Evolutionary conservation across 2,113 vertebrate genomes (phyloP), one percentile per base, ranked within the genome.

Genomic region (Oreochromis spilurus): DNA sequence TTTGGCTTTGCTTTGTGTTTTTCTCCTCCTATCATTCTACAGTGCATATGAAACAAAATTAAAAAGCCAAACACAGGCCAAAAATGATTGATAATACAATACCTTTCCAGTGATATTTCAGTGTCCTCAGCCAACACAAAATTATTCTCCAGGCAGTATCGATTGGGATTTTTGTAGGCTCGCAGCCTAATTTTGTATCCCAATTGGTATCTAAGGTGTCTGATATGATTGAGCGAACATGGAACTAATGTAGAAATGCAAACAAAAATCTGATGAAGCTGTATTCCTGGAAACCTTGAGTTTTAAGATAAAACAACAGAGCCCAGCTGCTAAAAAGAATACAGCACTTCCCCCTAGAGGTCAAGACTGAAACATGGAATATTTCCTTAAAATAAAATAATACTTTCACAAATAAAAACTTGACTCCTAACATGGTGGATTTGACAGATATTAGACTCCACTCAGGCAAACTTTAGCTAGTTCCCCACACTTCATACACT

Each of bases 321-420:
- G 38, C 82, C 60, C 67, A 8, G 19, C 53, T 24, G 67, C 54
- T 65, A 65, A 65, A 67, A 40, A 6, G 3, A 58, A 17, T 60
- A 5, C 75, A 89, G 79, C 78, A 90, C 80, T 83, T 79, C 84
- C 92, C 67, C 90, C 94, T 90, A 88, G 81, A 26, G 93, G 85
- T 53, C 43, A 75, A 9, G 0, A 6, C 2, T 5, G 24, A 9
- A 60, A 81, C 9, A 40, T 2, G 26, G 34, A 14, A 24, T 7
- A 3, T 40, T 24, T 24, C 10, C 10, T 65, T 2, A 65, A 8
- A 67, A n/a, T 5, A 67, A 55, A 67, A n/a, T 5, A 67, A 55
- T 31, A n/a, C 14, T 24, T 21, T 31, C 24, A 43, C 19, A 60
- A 54, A 54, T 11, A 67, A 77, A 77, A 77, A 31, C 43, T 45